Evolutionary conservation across 2,113 vertebrate species (phyloP), one percentile per base, ranked within the genome.

Genomic region (Phrynocephalus versicolor): DNA sequence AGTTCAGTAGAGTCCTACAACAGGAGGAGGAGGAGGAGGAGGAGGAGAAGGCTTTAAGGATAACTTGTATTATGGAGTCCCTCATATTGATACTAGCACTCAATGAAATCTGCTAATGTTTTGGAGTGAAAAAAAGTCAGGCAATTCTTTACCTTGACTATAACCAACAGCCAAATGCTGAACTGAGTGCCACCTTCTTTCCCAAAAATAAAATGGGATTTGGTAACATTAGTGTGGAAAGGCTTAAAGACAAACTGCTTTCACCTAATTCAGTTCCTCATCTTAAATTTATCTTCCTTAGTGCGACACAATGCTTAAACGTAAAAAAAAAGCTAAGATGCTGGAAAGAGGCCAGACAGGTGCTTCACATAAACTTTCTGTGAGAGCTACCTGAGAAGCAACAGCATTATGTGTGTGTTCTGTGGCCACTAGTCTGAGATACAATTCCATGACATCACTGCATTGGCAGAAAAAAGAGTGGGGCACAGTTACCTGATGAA

Each of bases 321-420:
- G 35, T 23, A 35, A 27, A 41, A 57, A n/a, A 23, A 57, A 7
- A 12, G 35, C 13, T 25, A 37, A 39, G 64, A 75, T 16, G 39
- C 33, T 3, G 21, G 25, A 14, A 51, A 51, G 45, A 6, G 57
- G 14, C 37, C 37, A n/a, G 71, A 83, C 23, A 67, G 35, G 13
- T 2, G 23, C 39, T 33, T 27, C 39, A 8, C 45, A 39, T 39
- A 19, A n/a, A n/a, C 35, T 21, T 27, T 2, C 67, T 7, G 37
- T 13, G 33, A 55, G 39, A 83, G 64, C 88, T 91, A 37, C 13
- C 37, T 16, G 80, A 81, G 73, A 81, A 88, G 83, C 85, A 64
- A 18, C 55, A 76, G 37, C 5, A n/a, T n/a, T 1, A 0, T 16
- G 14, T 0, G 0, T 71, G 81, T 70, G n/a, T 67, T 88, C 7